A percentile compares a stretch with the other conserved stretches of the same genome.
These are phyloP conservation scores for Yponomeuta malinellus DNA, from an alignment of 2,888 invertebrate genomes.

Conservation along the genomic window DNA sequence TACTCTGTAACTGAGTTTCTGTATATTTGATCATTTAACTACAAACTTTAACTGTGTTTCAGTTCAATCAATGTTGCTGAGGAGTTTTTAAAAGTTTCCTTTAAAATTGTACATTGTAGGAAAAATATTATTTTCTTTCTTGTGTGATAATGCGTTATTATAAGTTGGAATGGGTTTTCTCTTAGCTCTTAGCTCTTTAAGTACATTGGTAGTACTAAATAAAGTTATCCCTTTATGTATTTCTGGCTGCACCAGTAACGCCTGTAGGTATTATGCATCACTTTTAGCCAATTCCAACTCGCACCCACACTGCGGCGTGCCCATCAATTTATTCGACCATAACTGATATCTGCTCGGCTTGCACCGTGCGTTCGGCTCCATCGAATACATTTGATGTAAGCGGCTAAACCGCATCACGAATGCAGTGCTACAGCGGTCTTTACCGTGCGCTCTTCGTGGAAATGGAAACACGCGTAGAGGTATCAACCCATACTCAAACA, in stretches of 20 bases:
- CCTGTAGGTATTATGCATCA: too few relatives aligned
- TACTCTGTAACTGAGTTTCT: conserved; percentile 10
- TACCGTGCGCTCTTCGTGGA: conserved; percentile 20
- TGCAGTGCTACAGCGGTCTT: conserved; percentile 19
- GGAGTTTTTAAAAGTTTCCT: too few relatives aligned
- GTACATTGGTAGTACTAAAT: too few relatives aligned
- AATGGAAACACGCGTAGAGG: too few relatives aligned
- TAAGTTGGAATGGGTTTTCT: too few relatives aligned
- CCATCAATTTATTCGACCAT: conserved; percentile 32
- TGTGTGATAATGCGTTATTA: too few relatives aligned
- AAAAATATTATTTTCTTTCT: too few relatives aligned
- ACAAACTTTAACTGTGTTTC: conserved; percentile 6
- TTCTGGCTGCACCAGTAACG: too few relatives aligned
- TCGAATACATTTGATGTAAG: conserved; percentile 15
- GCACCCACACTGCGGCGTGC: conserved; percentile 16
- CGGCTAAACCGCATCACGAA: conserved; percentile 16
- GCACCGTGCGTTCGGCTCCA: conserved; percentile 9
- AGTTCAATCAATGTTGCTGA: background rate
- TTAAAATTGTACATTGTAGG: too few relatives aligned
- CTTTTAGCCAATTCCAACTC: background rate
- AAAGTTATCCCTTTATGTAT: too few relatives aligned
- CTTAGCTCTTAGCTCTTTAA: too few relatives aligned
- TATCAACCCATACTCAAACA: too few relatives aligned
- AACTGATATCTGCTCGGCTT: conserved; percentile 26
- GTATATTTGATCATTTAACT: conserved; percentile 7